Base-by-base conservation (phyloP, 2,888 invertebrate species). In the Protophormia terraenovae region DNA sequence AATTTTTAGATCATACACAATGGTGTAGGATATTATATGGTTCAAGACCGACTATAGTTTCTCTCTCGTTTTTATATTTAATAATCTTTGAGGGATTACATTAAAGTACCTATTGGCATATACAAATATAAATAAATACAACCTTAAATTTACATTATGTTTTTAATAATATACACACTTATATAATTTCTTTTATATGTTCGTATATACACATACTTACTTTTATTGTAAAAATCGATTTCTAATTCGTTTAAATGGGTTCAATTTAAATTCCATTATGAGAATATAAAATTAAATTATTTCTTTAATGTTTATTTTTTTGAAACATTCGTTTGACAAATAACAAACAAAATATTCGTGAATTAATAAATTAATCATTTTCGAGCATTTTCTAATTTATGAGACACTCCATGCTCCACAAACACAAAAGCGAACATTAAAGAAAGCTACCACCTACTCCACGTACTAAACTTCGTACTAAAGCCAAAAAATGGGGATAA, bases 401-500 rank as follows among this genome's bases (percentile, higher is more conserved):
- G 75, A 76, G 45, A 62, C 22, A 69, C 62, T 62, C 29, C 27
- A 71, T 27, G 16, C 73, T 64, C 55, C 29, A 45, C 27, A 55
- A 27, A 60, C 41, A 62, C 35, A 19, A 76, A 77, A n/a, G n/a
- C 19, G 16, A 45, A 76, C 41, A 45, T 22, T 7, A 47, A 82
- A 76, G 64, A 62, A 82, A 55, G 60, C 22, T 82, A 71, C 71
- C 64, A 64, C 62, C 71, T 45, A 64, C 47, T 55, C n/a, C n/a
- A n/a, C 27, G 6, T 47, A 47, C 72, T 58, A 5, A 27, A 27
- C 12, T n/a, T n/a, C n/a, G 12, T n/a, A 22, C 50, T 6, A 62
- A 84, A 67, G 50, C 77, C 64, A 86, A 83, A 71, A 83, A 86
- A 83, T 77, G 19, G 55, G 67, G 35, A 73, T 76, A 86, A 86